Evolutionary conservation across 2,113 vertebrate genomes (phyloP).

Genomic region (Nyctereutes procyonoides): DNA sequence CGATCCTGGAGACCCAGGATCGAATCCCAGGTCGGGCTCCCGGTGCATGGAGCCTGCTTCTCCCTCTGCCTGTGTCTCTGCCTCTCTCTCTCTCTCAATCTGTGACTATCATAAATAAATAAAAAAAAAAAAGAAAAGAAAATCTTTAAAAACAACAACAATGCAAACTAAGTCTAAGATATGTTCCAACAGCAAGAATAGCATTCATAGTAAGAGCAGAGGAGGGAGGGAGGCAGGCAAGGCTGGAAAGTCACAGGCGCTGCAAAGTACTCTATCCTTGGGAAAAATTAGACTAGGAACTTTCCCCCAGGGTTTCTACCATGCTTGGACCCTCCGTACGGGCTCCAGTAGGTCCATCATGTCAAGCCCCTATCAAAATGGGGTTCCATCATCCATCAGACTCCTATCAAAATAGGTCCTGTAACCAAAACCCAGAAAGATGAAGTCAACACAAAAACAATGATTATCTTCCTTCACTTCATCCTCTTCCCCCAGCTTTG

Average conservation of each 20-base stretch:
- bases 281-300: neutral
- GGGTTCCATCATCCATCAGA: neutral
- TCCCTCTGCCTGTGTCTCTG: no score
- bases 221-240: neutral
- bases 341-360: neutral
- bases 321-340: neutral
- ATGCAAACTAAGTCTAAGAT: constrained; percentile 22
- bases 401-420: neutral
- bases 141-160: neutral
- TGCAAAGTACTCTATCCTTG: neutral
- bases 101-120: no score
- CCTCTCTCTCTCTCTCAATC: no score
- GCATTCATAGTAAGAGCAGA: neutral
- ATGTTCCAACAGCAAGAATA: neutral
- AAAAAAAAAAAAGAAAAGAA: no score
- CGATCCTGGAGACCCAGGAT: no score
- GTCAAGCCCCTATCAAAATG: neutral
- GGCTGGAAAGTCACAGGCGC: neutral
- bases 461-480: neutral
- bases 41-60: no score
- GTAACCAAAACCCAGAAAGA: constrained; percentile 18
- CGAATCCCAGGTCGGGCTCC: no score
- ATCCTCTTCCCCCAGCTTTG: neutral
- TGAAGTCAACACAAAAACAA: neutral
- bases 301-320: neutral